These are phyloP conservation scores for Hozukius guyotensis DNA, from an alignment of 2,797 vertebrate genomes.

Conservation along the genomic window DNA sequence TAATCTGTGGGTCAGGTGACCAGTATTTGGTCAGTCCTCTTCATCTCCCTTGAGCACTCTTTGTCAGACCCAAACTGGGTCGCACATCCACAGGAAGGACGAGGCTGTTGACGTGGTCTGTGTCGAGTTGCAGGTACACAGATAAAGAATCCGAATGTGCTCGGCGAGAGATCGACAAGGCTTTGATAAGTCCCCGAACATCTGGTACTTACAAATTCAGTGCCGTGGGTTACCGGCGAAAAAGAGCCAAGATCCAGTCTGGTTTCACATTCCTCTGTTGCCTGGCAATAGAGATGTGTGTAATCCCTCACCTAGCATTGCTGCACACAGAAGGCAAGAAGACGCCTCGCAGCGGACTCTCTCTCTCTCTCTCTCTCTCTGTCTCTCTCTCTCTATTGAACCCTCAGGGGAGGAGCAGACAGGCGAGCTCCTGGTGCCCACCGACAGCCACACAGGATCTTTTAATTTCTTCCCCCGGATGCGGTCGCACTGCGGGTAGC, in stretches of 20 bases:
- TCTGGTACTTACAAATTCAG: slow-evolving; percentile 74
- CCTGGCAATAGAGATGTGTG: slow-evolving; percentile 75
- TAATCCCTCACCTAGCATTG: slow-evolving; percentile 72
- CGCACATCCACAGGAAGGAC: background rate
- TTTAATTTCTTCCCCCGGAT: slow-evolving; percentile 77
- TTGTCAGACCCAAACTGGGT: slow-evolving; percentile 39
- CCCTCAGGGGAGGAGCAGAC: slow-evolving; percentile 51
- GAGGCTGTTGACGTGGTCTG: slow-evolving; percentile 15
- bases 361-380: slow-evolving; percentile 3
- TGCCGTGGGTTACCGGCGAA: slow-evolving; percentile 59
- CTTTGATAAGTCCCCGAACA: slow-evolving; percentile 73
- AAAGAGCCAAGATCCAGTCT: slow-evolving; percentile 59
- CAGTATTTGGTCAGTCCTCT: slow-evolving; percentile 26
- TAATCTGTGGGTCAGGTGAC: slow-evolving; percentile 47
- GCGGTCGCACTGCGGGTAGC: slow-evolving; percentile 63
- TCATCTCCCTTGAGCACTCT: slow-evolving; percentile 4
- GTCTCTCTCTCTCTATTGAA: background rate
- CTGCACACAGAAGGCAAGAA: slow-evolving; percentile 55
- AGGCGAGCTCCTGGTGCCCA: slow-evolving; percentile 33
- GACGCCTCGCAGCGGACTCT: slow-evolving; percentile 43
- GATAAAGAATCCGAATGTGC: slow-evolving; percentile 45
- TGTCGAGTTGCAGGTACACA: slow-evolving; percentile 32
- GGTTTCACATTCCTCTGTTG: slow-evolving; percentile 70
- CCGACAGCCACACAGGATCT: slow-evolving; percentile 66
- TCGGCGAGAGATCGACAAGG: slow-evolving; percentile 51